phyloP scores from a whole-genome alignment of 1,140 invertebrate species.

The Hycleus phaleratus region DNA sequence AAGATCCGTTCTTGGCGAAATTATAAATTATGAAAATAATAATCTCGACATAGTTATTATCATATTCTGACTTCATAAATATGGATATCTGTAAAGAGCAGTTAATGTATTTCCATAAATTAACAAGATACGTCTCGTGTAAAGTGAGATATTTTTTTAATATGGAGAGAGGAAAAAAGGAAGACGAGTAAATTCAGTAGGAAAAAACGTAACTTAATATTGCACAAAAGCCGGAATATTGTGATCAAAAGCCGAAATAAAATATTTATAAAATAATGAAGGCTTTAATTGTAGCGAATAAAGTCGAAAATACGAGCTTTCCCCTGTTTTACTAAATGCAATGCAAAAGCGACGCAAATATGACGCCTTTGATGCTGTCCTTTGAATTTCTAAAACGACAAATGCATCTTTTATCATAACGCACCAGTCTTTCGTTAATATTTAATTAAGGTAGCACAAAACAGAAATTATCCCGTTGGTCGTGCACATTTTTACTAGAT shows the following conservation, averaged over 20 bases:
- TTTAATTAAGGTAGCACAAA: conserved; percentile 11
- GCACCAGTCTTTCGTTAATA: conserved; percentile 3
- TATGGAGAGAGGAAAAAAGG: not conserved
- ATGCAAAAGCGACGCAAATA: no score
- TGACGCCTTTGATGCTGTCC: not conserved
- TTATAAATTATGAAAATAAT: conserved; percentile 12
- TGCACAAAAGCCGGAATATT: not conserved
- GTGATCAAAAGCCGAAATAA: conserved; percentile 6
- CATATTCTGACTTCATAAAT: conserved; percentile 9
- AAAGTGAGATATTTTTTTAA: no score
- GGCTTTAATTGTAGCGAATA: conserved; percentile 4
- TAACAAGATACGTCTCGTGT: not conserved
- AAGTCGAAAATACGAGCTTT: no score
- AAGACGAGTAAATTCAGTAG: not conserved
- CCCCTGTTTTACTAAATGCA: no score
- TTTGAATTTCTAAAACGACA: conserved; percentile 8
- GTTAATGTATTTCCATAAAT: conserved; percentile 15
- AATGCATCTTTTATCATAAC: conserved; percentile 7
- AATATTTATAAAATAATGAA: conserved; percentile 13
- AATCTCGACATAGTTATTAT: not conserved
- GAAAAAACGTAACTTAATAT: not conserved
- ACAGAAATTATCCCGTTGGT: conserved; percentile 3
- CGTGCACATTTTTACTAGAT: conserved; percentile 6
- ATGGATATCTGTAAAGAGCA: conserved; percentile 9
- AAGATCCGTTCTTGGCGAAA: not conserved